phyloP scores from a whole-genome alignment of 1,140 invertebrate genomes.

The Drosophila santomea region DNA sequence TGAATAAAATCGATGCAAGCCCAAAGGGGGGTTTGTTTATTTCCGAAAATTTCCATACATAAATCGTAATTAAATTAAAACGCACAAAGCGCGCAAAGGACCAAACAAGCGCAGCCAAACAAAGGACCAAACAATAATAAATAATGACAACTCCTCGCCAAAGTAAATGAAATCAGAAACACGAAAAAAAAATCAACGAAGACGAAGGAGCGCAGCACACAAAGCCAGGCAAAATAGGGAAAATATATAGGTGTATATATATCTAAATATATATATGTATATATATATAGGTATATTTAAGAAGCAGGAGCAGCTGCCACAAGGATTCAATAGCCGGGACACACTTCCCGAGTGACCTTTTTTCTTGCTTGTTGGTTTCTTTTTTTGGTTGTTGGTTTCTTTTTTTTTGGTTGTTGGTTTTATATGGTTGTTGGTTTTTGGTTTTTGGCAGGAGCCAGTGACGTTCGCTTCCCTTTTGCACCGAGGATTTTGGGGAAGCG shows the following conservation, averaged over 20 bases:
- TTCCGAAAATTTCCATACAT: slow-evolving; percentile 63
- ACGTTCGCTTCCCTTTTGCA: slow-evolving; percentile 36
- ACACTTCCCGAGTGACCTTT: slow-evolving; percentile 79
- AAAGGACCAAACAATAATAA: slow-evolving; percentile 72
- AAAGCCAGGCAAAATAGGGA: slow-evolving; percentile 37
- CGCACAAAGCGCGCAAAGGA: slow-evolving; percentile 68
- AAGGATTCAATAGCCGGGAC: slow-evolving; percentile 71
- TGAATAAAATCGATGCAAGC: slow-evolving; percentile 38
- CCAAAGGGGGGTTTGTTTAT: slow-evolving; percentile 11
- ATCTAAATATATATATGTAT: neutral
- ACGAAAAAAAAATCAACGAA: slow-evolving; percentile 22
- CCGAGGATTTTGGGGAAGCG: slow-evolving; percentile 19
- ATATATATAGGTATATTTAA: slow-evolving; percentile 2
- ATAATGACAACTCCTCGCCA: slow-evolving; percentile 67
- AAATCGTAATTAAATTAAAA: slow-evolving; percentile 81
- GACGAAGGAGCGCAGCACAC: slow-evolving; percentile 40
- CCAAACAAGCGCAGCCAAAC: slow-evolving; percentile 40
- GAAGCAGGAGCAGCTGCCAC: slow-evolving; percentile 67
- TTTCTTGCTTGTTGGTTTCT: slow-evolving; percentile 11
- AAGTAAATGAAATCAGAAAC: slow-evolving; percentile 38
- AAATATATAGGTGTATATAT: neutral
- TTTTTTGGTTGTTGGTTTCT: slow-evolving; percentile 37
- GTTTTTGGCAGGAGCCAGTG: slow-evolving; percentile 70
- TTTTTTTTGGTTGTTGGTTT: slow-evolving; percentile 15
- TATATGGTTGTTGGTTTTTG: slow-evolving; percentile 16